Evolutionary conservation across 1,140 invertebrate species (phyloP), one percentile per base, ranked within the genome.

Genomic region (Leptoteleia sp.): DNA sequence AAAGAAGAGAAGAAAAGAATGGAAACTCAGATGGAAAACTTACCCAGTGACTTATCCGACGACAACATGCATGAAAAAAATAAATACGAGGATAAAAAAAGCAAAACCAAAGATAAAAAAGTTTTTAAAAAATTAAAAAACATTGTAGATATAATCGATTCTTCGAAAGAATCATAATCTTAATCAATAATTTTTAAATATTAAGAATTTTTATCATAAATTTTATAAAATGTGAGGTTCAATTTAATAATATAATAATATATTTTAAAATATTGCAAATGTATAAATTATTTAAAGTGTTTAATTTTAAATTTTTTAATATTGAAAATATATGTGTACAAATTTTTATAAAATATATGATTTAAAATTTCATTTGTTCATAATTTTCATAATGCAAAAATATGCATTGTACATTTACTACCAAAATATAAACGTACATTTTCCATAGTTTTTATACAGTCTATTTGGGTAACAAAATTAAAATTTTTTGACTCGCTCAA

Each of bases 41-140:
- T 48, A 48, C 40, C 17, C 40, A 42, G 16, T 42, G 16, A 42
- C 8, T 42, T 22, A 42, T 42, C 40, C 40, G 40, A 42, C 6
- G 17, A 42, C 9, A 17, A 42, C 4, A 42, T 22, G 22, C n/a
- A n/a, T n/a, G 40, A 42, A 19, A 19, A 9, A 42, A 19, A 42
- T 12, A 42, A 22, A 42, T n/a, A 9, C 16, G 40, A 42, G 40
- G 22, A 42, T 6, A 19, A 42, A 42, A 42, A 42, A 22, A 0
- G 8, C n/a, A 22, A 42, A 42, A 22, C 1, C 8, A 22, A 42
- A 42, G 17, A 42, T 42, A 42, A 42, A 42, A 42, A 8, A 11
- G n/a, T 42, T 19, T 11, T 42, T 12, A 22, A 19, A n/a, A n/a
- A n/a, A n/a, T n/a, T n/a, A 42, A 42, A 42, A 42, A 42, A 6